Evolutionary conservation across 2,888 invertebrate genomes (phyloP).

Genomic region (Eupithecia centaureata): DNA sequence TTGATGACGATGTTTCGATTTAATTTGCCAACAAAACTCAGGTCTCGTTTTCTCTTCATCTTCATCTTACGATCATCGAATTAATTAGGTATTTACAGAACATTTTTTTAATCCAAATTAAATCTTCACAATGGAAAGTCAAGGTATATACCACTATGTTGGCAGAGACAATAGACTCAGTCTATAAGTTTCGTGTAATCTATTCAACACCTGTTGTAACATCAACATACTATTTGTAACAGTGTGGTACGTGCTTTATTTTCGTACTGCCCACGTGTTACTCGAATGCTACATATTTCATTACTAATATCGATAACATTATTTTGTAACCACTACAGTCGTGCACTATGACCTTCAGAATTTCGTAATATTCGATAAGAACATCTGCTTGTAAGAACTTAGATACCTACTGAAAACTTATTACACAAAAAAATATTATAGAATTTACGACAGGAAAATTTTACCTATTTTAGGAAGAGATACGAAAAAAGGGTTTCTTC

Average conservation of each 20-base stretch:
- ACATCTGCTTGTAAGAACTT: background rate
- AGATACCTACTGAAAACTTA: background rate
- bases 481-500: too few species aligned
- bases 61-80: too few species aligned
- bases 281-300: background rate
- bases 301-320: slow-evolving; percentile 3
- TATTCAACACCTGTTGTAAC: background rate
- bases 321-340: background rate
- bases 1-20: too few species aligned
- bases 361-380: slow-evolving; percentile 25
- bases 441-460: slow-evolving; percentile 2
- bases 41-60: too few species aligned
- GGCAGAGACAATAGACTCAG: background rate
- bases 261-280: background rate
- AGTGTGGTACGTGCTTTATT: slow-evolving; percentile 1
- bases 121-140: background rate
- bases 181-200: background rate
- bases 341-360: slow-evolving; percentile 23
- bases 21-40: too few species aligned
- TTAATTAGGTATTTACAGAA: too few species aligned
- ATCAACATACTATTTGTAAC: background rate
- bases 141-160: background rate
- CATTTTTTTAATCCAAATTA: background rate
- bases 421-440: too few species aligned
- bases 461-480: too few species aligned